Conservation (phyloP, 2,888 invertebrate genomes). For the Lordiphosa andalusiaca region DNA sequence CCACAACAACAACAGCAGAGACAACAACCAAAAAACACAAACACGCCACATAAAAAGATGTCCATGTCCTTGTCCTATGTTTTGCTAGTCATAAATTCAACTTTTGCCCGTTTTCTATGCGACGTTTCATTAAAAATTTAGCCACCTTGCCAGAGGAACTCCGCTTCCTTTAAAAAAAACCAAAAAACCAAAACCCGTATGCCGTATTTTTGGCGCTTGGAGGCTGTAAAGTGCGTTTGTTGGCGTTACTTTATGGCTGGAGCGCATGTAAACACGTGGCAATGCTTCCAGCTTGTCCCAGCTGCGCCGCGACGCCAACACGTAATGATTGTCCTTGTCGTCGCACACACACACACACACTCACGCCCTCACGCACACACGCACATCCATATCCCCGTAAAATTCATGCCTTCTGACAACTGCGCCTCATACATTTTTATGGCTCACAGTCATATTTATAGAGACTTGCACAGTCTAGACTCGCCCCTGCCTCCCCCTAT, state of each 20-base stretch:
- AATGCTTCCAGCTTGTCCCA: conserved; percentile 28
- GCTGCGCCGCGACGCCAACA: conserved; percentile 27
- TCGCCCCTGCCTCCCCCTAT: not conserved
- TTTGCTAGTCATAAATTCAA: conserved; percentile 46
- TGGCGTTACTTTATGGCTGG: conserved; percentile 47
- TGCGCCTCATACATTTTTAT: conserved; percentile 38
- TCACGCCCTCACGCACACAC: conserved; percentile 6
- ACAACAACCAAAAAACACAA: not conserved
- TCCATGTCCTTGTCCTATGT: not conserved
- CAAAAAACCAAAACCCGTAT: not conserved
- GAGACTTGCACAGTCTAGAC: conserved; percentile 8
- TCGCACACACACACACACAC: conserved; percentile 10
- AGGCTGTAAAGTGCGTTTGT: conserved; percentile 54
- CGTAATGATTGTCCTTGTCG: conserved; percentile 37
- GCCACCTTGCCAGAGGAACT: conserved; percentile 1
- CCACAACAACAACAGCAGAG: too few species aligned
- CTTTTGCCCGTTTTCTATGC: conserved; percentile 40
- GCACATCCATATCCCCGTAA: conserved; percentile 10
- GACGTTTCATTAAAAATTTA: conserved; percentile 52
- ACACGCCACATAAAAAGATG: conserved; percentile 3
- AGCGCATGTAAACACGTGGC: conserved; percentile 55
- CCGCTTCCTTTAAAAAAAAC: not conserved
- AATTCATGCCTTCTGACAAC: conserved; percentile 39
- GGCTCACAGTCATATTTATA: conserved; percentile 38
- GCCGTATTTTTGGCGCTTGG: conserved; percentile 10